These are phyloP conservation scores for Fabriciana adippe DNA, from an alignment of 2,888 invertebrate species.

Conservation along the genomic window DNA sequence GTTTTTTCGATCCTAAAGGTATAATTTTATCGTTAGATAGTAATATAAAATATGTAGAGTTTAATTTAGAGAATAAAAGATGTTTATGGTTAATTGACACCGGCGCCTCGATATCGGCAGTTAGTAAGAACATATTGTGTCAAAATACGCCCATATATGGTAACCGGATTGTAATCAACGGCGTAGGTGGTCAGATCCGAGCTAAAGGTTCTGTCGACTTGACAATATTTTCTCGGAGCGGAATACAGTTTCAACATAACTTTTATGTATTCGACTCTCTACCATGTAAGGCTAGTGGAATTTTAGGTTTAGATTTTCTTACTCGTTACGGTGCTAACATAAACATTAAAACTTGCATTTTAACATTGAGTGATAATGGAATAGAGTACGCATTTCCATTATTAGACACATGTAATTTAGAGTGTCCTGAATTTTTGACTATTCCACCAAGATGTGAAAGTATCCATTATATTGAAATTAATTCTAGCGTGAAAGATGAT, in stretches of 20 bases:
- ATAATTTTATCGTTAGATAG: slow-evolving; percentile 18
- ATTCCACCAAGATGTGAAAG: not conserved
- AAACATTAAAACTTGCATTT: slow-evolving; percentile 3
- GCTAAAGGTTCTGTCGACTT: slow-evolving; percentile 16
- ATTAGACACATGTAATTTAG: slow-evolving; percentile 6
- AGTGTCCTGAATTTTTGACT: slow-evolving; percentile 6
- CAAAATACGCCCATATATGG: slow-evolving; percentile 9
- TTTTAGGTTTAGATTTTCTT: slow-evolving; percentile 11
- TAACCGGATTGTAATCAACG: slow-evolving; percentile 15
- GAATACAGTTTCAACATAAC: slow-evolving; percentile 12
- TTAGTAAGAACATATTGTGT: slow-evolving; percentile 11
- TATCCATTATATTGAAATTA: slow-evolving; percentile 1
- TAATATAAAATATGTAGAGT: slow-evolving; percentile 15
- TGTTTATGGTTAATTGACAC: slow-evolving; percentile 16
- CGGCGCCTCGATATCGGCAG: slow-evolving; percentile 14
- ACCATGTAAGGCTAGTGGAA: slow-evolving; percentile 7
- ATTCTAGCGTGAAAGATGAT: slow-evolving; percentile 2
- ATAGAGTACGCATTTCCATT: not conserved
- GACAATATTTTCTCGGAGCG: not conserved
- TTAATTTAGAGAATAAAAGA: slow-evolving; percentile 1
- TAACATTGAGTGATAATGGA: too few relatives aligned
- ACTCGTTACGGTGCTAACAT: slow-evolving; percentile 9
- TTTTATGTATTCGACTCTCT: slow-evolving; percentile 8
- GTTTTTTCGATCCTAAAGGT: slow-evolving; percentile 15
- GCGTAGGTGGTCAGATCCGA: slow-evolving; percentile 2